Evolutionary conservation across 2,113 vertebrate species (phyloP), one percentile per base, ranked within the genome.

Genomic region (Dryoscopus gambensis): DNA sequence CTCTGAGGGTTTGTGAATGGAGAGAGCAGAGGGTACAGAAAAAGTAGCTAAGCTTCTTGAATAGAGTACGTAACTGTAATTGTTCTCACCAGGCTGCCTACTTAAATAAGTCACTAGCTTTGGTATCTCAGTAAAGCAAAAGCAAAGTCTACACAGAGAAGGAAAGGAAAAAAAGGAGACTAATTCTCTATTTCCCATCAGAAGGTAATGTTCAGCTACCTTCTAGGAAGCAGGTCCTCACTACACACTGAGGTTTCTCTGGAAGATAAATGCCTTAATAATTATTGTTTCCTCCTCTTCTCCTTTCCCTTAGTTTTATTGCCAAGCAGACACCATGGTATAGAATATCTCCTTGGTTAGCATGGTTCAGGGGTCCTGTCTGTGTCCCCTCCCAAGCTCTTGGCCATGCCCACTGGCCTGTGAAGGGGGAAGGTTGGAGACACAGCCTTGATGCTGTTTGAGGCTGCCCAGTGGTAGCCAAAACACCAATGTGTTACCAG

Each of bases 191-290:
- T 11, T 75, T 90, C 14, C 30, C 31, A 84, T 25, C 15, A 74
- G 20, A 35, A 89, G 18, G 15, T 2, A 3, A 50, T 37, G 10
- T 68, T 25, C 53, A 64, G 35, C 15, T 7, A 11, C 9, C 5
- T 62, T 56, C 52, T 40, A 31, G 22, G 28, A 82, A 70, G 75
- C 2, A 49, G 24, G 23, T 67, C 7, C n/a, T 37, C 13, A 46
- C 24, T 11, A n/a, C 0, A 1, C 16, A 3, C 3, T 56, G 17
- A 25, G 5, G 9, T 30, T 78, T 47, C 22, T 63, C n/a, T 0
- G 0, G 37, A 92, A 75, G 42, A 69, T 6, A 81, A 92, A 74
- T 42, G 28, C 13, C 44, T n/a, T 68, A 74, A 18, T 23, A 65
- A 74, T 44, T 21, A 47, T 8, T 78, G 15, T 33, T 22, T 23